Percentiles rank a stretch among this genome's conserved stretches.
phyloP scores from a whole-genome alignment of 2,888 invertebrate species.

The Pomacea canaliculata region DNA sequence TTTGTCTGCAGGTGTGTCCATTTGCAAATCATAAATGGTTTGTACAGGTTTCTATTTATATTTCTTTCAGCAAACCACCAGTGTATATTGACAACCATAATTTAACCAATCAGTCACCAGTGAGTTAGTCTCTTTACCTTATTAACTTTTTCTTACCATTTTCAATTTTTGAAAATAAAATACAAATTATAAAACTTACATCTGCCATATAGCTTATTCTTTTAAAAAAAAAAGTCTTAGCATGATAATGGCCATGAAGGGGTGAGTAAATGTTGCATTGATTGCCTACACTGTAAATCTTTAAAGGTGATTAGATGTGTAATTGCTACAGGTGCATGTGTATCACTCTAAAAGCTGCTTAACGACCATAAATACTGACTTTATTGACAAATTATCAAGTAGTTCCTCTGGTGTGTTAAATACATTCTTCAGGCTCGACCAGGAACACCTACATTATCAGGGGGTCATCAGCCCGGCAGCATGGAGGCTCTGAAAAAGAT shows the following conservation, averaged over 20 bases:
- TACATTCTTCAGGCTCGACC: slow-evolving; percentile 22
- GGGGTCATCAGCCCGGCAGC: slow-evolving; percentile 58
- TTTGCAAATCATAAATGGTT: too few relatives aligned
- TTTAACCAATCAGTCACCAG: background rate
- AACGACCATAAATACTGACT: too few relatives aligned
- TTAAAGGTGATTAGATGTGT: too few relatives aligned
- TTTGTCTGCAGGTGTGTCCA: too few relatives aligned
- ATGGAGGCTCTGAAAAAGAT: slow-evolving; percentile 63
- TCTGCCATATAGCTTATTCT: too few relatives aligned
- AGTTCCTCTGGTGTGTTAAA: background rate
- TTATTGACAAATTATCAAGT: background rate
- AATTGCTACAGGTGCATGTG: too few relatives aligned
- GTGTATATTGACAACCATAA: slow-evolving; percentile 37
- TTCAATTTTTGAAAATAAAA: background rate
- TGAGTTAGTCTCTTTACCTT: background rate
- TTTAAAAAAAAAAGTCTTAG: too few relatives aligned
- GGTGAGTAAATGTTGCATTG: too few relatives aligned
- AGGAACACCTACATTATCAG: slow-evolving; percentile 41
- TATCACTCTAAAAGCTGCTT: too few relatives aligned
- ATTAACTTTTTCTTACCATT: background rate
- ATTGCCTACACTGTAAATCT: too few relatives aligned
- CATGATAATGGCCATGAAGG: too few relatives aligned
- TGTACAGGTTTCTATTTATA: slow-evolving; percentile 2
- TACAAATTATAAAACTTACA: too few relatives aligned
- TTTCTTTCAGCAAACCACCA: slow-evolving; percentile 45